These are phyloP conservation scores for Hyphantria cunea DNA, from an alignment of 1,140 invertebrate genomes.

Conservation along the genomic window DNA sequence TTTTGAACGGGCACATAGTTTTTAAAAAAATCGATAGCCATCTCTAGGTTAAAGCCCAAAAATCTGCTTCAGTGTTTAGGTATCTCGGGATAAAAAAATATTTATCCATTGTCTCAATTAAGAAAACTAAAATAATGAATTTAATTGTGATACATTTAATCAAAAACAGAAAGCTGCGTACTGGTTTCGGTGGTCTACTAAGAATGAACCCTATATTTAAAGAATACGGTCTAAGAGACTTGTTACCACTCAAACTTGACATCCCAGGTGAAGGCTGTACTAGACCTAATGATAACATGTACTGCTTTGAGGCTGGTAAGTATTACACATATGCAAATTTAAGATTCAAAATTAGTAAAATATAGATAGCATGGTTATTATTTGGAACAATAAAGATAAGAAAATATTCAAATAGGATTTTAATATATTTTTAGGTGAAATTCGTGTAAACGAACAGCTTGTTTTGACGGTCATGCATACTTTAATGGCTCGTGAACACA, in stretches of 20 bases:
- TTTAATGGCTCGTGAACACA: constrained; percentile 94
- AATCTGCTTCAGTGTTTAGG: no score
- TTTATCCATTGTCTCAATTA: no score
- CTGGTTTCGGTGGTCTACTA: constrained; percentile 89
- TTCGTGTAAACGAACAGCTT: constrained; percentile 96
- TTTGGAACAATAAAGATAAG: no score
- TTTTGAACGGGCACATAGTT: no score
- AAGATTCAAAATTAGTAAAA: no score
- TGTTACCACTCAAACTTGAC: constrained; percentile 94
- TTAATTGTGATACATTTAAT: no score
- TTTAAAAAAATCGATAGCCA: no score
- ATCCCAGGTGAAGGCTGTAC: constrained; percentile 97
- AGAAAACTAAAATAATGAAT: no score
- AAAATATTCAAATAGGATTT: no score
- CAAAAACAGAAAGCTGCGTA: constrained; percentile 86
- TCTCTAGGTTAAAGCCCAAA: no score
- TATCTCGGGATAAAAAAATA: no score
- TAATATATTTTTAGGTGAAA: constrained; percentile 87
- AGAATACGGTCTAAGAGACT: constrained; percentile 93
- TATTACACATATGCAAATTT: background rate
- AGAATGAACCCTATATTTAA: constrained; percentile 94
- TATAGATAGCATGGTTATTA: no score
- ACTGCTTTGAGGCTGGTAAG: constrained; percentile 94
- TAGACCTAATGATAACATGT: constrained; percentile 92
- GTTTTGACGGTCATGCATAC: constrained; percentile 96